These are phyloP conservation scores for Xenopus borealis DNA, from an alignment of 2,113 vertebrate species.

Conservation along the genomic window DNA sequence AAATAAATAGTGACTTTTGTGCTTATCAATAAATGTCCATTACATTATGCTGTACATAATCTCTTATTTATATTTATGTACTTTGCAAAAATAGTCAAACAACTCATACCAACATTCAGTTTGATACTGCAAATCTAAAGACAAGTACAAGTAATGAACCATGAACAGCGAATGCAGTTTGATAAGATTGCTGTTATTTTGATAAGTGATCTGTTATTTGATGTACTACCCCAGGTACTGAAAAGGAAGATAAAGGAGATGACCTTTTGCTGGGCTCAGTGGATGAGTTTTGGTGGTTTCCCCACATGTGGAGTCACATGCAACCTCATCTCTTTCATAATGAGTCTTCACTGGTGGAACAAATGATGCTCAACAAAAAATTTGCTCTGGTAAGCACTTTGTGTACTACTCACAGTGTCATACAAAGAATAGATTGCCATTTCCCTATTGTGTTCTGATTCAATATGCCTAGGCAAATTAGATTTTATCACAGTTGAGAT, in stretches of 20 bases:
- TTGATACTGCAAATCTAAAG: too few species aligned
- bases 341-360: slow-evolving; percentile 89
- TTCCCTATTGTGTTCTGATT: neutral
- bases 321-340: slow-evolving; percentile 98
- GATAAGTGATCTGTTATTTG: neutral
- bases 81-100: too few species aligned
- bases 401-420: neutral
- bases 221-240: slow-evolving; percentile 70
- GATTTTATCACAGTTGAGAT: neutral
- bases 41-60: neutral
- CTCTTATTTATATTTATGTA: neutral
- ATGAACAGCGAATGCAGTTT: neutral
- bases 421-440: neutral
- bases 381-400: slow-evolving; percentile 86
- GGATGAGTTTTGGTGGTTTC: slow-evolving; percentile 98
- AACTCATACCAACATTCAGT: too few species aligned
- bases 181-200: neutral
- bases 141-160: neutral
- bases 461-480: neutral
- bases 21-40: too few species aligned
- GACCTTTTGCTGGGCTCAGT: slow-evolving; percentile 84
- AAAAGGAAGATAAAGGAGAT: slow-evolving; percentile 88
- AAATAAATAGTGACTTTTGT: too few species aligned
- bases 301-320: slow-evolving; percentile 99
- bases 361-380: slow-evolving; percentile 98